Evolutionary conservation across 1,140 invertebrate species (phyloP).

Genomic region (Mercenaria mercenaria): DNA sequence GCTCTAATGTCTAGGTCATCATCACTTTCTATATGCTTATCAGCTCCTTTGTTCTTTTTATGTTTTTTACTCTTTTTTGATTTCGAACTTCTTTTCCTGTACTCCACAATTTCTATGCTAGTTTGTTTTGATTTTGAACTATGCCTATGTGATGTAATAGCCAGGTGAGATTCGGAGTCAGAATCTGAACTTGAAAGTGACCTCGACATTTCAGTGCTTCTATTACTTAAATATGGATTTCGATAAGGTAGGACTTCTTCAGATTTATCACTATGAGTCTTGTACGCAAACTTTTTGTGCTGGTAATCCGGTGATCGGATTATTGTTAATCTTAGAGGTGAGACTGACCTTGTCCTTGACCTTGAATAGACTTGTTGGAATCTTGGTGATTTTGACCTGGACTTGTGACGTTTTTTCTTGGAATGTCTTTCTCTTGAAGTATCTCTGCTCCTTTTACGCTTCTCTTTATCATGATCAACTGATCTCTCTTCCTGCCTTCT

Average conservation of each 20-base stretch:
- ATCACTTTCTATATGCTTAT: background rate
- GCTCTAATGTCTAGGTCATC: background rate
- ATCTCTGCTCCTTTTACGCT: constrained; percentile 6
- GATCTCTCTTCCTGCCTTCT: background rate
- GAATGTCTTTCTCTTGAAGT: constrained; percentile 6
- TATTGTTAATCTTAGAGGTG: constrained; percentile 24
- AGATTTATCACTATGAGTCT: constrained; percentile 5
- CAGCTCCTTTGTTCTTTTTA: constrained; percentile 37
- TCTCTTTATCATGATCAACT: background rate
- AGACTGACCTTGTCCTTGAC: constrained; percentile 26
- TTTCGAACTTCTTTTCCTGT: constrained; percentile 60
- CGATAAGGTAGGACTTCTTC: background rate
- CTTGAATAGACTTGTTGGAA: background rate
- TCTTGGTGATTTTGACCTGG: background rate
- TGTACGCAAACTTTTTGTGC: constrained; percentile 52
- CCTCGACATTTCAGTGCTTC: constrained; percentile 5
- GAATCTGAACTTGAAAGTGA: background rate
- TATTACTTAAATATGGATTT: background rate
- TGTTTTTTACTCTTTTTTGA: constrained; percentile 52
- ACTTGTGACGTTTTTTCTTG: background rate
- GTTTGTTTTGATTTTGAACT: constrained; percentile 30
- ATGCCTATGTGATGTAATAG: constrained; percentile 40
- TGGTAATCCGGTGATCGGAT: constrained; percentile 28
- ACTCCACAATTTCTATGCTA: constrained; percentile 63
- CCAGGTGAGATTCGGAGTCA: constrained; percentile 39